Evolutionary conservation across 64 coral and sea anemone genomes (phyloP), one percentile per base, ranked within the genome.

Genomic region (Montipora foliosa): DNA sequence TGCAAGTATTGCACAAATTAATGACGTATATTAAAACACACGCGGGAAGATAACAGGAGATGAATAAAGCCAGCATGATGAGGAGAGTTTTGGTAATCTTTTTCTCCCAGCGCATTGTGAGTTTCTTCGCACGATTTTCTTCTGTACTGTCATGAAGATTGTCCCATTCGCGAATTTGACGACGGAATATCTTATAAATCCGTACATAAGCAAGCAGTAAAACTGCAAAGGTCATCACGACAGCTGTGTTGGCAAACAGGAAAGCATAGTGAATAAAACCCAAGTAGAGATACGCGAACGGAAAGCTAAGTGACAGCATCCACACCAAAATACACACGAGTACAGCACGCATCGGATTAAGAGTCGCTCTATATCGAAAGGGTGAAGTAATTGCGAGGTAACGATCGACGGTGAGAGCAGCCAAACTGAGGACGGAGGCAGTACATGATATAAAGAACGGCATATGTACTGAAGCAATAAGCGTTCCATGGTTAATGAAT

Each of bases 391-490:
- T 97, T n/a, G 96, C 96, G 16, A 94, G 58, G 79, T 92, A 97
- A 37, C 96, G 90, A 60, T 97, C 96, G 44, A 97, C 45, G 16
- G 96, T 97, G 19, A 97, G 82, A 14, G 90, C 92, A 0, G 92
- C 87, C 8, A 99, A 72, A 76, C 97, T 99, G n/a, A 99, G 84
- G 55, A 99, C 84, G 7, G 97, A 99, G 3, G 97, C 97, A 2
- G 95, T 99, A 47, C 92, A 91, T n/a, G 94, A 96, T 29, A 99
- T 96, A 52, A 99, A 99, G 79, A 96, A 99, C 2, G 97, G 92
- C 89, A 99, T 90, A 4, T 99, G 97, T 29, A 95, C 87, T n/a
- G 79, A 89, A 2, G 91, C 69, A 49, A 64, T 52, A 0, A 81
- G 61, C 1, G 77, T 67, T 11, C 73, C 76, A 19, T 92, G 74